Conservation (phyloP, 2,888 invertebrate genomes). For the Drosophila prolongata region DNA sequence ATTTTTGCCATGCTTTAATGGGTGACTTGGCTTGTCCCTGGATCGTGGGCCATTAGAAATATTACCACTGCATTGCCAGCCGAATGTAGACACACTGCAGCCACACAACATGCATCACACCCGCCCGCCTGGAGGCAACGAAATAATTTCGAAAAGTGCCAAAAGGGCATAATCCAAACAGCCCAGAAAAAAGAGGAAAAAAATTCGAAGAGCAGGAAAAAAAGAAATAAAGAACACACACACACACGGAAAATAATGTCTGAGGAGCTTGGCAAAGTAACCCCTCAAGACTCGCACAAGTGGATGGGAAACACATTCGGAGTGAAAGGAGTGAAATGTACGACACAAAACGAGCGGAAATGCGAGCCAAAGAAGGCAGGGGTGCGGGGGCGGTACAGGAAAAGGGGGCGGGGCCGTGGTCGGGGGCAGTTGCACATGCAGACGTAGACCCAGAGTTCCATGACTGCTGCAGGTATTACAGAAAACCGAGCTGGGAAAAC, state of each 20-base stretch:
- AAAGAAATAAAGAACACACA: constrained; percentile 26
- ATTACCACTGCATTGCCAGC: constrained; percentile 56
- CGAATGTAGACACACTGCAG: constrained; percentile 44
- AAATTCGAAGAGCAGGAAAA: constrained; percentile 14
- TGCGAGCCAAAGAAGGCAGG: constrained; percentile 55
- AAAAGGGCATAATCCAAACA: constrained; percentile 71
- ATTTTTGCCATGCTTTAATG: constrained; percentile 10
- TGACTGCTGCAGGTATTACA: constrained; percentile 21
- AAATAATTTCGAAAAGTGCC: constrained; percentile 76
- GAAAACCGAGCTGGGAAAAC: constrained; percentile 32
- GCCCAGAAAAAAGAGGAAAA: constrained; percentile 27
- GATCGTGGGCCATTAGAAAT: constrained; percentile 58
- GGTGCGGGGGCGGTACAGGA: constrained; percentile 1
- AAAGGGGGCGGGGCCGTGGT: constrained; percentile 4
- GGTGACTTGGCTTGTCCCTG: constrained; percentile 25
- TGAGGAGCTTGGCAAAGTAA: constrained; percentile 62
- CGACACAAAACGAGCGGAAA: constrained; percentile 64
- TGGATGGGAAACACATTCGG: constrained; percentile 58
- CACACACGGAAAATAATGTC: constrained; percentile 46
- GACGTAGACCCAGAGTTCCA: constrained; percentile 1
- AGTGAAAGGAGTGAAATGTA: constrained; percentile 59
- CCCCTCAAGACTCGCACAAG: constrained; percentile 62
- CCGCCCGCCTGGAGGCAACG: constrained; percentile 48
- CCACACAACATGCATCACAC: constrained; percentile 38
- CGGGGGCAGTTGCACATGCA: constrained; percentile 16